Evolutionary conservation across 2,113 vertebrate species (phyloP).

Genomic region (Columba janthina): DNA sequence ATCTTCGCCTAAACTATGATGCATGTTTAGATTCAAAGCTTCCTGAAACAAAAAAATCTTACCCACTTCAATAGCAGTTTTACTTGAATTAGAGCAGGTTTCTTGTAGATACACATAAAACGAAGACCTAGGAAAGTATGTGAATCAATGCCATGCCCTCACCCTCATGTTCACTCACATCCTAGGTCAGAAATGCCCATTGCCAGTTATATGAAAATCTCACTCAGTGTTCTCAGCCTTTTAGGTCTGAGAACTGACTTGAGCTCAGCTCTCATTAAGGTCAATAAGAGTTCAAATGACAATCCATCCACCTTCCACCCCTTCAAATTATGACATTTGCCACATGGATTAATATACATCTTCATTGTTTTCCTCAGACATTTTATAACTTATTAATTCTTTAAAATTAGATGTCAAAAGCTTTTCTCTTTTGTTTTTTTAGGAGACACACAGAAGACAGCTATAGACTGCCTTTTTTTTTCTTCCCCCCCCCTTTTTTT

Average conservation of each 20-base stretch:
- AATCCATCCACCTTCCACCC: neutral
- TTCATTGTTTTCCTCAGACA: neutral
- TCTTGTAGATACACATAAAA: neutral
- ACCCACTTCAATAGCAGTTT: neutral
- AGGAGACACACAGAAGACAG: neutral
- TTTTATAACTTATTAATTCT: neutral
- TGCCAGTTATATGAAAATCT: neutral
- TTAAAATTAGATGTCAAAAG: neutral
- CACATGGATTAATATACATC: neutral
- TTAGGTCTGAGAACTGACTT: neutral
- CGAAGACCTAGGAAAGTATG: neutral
- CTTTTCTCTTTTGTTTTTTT: neutral
- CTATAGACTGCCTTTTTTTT: neutral
- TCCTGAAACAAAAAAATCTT: neutral
- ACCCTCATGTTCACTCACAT: neutral
- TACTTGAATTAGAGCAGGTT: neutral
- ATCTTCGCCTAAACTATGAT: neutral
- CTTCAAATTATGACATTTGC: neutral
- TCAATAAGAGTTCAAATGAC: neutral
- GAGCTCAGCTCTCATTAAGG: neutral
- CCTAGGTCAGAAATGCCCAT: neutral
- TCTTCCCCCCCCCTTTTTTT: constrained; percentile 48
- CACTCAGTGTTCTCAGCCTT: neutral
- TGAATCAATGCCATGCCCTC: neutral
- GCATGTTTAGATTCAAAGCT: neutral